Evolutionary conservation across 2,797 vertebrate genomes (phyloP).

Genomic region (Ambastaia sidthimunki): DNA sequence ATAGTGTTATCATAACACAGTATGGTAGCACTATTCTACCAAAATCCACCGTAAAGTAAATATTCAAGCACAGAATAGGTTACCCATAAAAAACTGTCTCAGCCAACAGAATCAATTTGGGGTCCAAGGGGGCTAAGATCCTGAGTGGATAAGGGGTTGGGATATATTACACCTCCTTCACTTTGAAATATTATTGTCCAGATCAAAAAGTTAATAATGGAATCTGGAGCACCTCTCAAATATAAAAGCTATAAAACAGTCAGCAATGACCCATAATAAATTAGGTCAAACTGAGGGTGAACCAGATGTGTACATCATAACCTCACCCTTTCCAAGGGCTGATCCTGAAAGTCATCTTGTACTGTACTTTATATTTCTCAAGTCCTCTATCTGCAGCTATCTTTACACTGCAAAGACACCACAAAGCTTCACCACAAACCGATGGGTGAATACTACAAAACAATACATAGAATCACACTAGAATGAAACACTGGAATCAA

Average conservation of each 20-base stretch:
- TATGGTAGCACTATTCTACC: too few species aligned
- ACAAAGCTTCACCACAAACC: too few species aligned
- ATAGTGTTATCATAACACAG: too few species aligned
- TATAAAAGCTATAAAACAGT: not conserved
- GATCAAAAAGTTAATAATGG: not conserved
- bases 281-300: not conserved
- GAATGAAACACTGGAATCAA: too few species aligned
- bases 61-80: too few species aligned
- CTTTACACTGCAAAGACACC: not conserved
- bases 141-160: not conserved
- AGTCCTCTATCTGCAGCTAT: not conserved
- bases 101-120: too few species aligned
- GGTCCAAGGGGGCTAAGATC: not conserved
- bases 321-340: not conserved
- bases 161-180: not conserved
- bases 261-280: constrained; percentile 7
- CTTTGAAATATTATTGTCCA: not conserved
- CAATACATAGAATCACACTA: too few species aligned
- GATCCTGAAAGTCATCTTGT: not conserved
- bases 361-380: not conserved
- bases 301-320: constrained; percentile 3
- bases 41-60: too few species aligned
- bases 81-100: too few species aligned
- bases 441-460: too few species aligned
- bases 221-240: constrained; percentile 8